Evolutionary conservation across 2,797 vertebrate genomes (phyloP), one percentile per base, ranked within the genome.

Genomic region (Parotocinclus haroldoi): DNA sequence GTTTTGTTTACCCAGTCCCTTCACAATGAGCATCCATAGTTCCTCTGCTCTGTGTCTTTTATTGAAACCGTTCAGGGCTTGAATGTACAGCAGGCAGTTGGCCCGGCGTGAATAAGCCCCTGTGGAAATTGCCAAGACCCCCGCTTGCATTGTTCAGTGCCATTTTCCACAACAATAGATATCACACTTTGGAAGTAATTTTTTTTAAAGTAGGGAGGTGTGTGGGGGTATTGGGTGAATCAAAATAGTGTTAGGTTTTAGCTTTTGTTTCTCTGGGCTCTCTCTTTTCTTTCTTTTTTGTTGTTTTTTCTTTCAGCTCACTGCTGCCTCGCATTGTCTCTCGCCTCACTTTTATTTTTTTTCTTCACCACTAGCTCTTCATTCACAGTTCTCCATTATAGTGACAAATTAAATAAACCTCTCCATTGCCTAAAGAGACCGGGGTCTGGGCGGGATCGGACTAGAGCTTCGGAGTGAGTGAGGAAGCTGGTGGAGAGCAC

Each of bases 161-260:
- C 92, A 92, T 94, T 93, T 92, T 83, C 79, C 11, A 9, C 89
- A 91, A 98, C 94, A 97, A 96, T 96, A 89, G 94, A 93, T 86
- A 93, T 92, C 93, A 92, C 92, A 96, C 92, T 96, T 96, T 98
- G 94, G 93, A 97, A 96, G 95, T 96, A 90, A 95, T 96, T 94
- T 94, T 92, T 87, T 42, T 14, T 89, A 92, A 95, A 94, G 92
- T 36, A 44, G 39, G 63, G n/a, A 42, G 40, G 62, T 19, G 54
- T 19, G 51, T 10, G 64, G 58, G 79, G 79, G 85, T 62, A 67
- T 48, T 57, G 71, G 83, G 83, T 83, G 92, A 94, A 96, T 96
- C 94, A 96, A 96, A 97, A 96, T 96, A 97, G 93, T 93, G 92
- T 90, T 93, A 94, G 76, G 92, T 95, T 93, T 92, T 93, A 91